A percentile compares a stretch with the other conserved stretches of the same genome.
Evolutionary conservation across 1,140 invertebrate species (phyloP).

Genomic region (Homalodisca vitripennis): DNA sequence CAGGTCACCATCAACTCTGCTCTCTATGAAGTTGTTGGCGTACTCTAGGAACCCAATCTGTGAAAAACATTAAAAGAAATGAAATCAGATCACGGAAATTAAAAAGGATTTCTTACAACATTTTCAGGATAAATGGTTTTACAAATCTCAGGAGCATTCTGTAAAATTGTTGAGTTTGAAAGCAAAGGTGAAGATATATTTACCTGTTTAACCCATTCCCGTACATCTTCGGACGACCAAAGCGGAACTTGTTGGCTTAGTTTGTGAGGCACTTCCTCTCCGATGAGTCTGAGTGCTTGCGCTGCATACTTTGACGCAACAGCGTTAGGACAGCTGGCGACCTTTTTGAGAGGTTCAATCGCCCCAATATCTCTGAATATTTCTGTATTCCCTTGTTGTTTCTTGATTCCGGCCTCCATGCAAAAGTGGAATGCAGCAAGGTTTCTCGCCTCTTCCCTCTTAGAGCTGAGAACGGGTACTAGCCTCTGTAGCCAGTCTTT

Average conservation of each 20-base stretch:
- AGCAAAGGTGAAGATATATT: slow-evolving; percentile 14
- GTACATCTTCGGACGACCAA: slow-evolving; percentile 95
- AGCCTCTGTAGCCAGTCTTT: slow-evolving; percentile 93
- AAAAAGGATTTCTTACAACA: no score
- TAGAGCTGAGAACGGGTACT: slow-evolving; percentile 93
- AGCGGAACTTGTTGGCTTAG: slow-evolving; percentile 96
- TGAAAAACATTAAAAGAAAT: neutral
- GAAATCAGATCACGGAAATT: no score
- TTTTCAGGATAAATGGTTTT: no score
- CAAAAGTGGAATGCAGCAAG: slow-evolving; percentile 98
- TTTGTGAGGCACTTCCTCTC: slow-evolving; percentile 96
- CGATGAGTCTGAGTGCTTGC: slow-evolving; percentile 91
- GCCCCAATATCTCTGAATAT: slow-evolving; percentile 95
- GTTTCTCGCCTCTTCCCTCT: slow-evolving; percentile 93
- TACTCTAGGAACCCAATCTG: slow-evolving; percentile 90
- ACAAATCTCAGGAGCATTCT: no score
- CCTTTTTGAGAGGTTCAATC: slow-evolving; percentile 92
- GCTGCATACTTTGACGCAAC: slow-evolving; percentile 97
- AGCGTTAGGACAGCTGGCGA: slow-evolving; percentile 97
- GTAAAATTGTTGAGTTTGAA: no score
- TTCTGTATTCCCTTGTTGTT: slow-evolving; percentile 91
- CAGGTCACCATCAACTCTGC: slow-evolving; percentile 97
- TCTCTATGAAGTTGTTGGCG: slow-evolving; percentile 80
- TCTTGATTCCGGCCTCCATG: slow-evolving; percentile 98
- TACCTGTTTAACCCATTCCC: slow-evolving; percentile 94